Percentiles rank a stretch among this genome's conserved stretches.
Evolutionary conservation across 2,888 invertebrate species (phyloP).

Genomic region (Stenurella melanura): DNA sequence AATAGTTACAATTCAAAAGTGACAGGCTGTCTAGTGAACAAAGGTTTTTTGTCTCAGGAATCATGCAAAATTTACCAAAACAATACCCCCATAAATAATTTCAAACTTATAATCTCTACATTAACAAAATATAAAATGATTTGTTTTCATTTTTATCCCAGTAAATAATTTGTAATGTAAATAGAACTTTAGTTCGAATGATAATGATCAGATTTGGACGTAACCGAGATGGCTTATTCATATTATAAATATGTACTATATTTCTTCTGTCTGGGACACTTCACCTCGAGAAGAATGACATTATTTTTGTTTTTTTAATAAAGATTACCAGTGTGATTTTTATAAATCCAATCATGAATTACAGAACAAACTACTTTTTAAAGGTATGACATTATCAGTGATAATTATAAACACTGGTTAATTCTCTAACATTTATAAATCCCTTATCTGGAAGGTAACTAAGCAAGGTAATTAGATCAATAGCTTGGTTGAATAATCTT

Average conservation of each 20-base stretch:
- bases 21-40: not conserved
- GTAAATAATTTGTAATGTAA: not conserved
- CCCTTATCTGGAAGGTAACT: conserved; percentile 23
- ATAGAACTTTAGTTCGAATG: not conserved
- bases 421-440: conserved; percentile 28
- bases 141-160: not conserved
- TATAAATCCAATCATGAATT: conserved; percentile 36
- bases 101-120: not conserved
- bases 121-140: not conserved
- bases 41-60: not conserved
- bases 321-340: conserved; percentile 33
- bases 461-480: conserved; percentile 35
- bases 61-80: not conserved
- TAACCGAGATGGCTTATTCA: not conserved
- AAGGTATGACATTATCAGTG: conserved; percentile 33
- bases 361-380: conserved; percentile 24
- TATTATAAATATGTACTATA: not conserved
- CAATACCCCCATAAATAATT: not conserved
- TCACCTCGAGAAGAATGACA: not conserved
- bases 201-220: not conserved
- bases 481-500: conserved; percentile 21
- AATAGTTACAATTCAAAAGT: not conserved
- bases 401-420: conserved; percentile 36
- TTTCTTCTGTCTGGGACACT: not conserved
- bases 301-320: conserved; percentile 34